A percentile compares a stretch with the other conserved stretches of the same genome.
Evolutionary conservation across 1,140 invertebrate genomes (phyloP).

Genomic region (Musca vetustissima): DNA sequence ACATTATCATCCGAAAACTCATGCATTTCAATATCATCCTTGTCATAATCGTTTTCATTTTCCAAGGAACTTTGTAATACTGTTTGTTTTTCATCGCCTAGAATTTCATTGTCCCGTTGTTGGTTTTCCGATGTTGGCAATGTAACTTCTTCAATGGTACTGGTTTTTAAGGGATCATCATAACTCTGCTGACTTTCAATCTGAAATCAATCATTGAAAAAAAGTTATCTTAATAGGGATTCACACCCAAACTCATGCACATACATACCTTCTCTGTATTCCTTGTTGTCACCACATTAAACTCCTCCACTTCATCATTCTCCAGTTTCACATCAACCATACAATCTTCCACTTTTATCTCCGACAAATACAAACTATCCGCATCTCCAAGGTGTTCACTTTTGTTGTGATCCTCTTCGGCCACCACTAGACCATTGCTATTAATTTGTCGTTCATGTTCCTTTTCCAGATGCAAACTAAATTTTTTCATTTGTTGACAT

Average conservation of each 20-base stretch:
- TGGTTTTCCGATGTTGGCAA: too few relatives aligned
- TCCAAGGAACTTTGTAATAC: too few relatives aligned
- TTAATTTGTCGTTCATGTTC: not conserved
- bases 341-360: conserved; percentile 12
- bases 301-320: not conserved
- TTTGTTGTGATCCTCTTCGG: too few relatives aligned
- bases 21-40: not conserved
- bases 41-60: too few relatives aligned
- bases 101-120: too few relatives aligned
- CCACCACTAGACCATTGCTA: too few relatives aligned
- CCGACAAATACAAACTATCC: not conserved
- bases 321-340: not conserved
- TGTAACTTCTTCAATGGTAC: too few relatives aligned
- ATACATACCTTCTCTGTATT: not conserved
- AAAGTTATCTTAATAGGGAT: not conserved
- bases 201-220: not conserved
- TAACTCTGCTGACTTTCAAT: too few relatives aligned
- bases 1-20: not conserved
- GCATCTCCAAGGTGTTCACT: too few relatives aligned
- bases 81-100: not conserved
- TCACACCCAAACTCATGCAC: too few relatives aligned
- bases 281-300: not conserved
- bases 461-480: conserved; percentile 9
- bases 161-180: too few relatives aligned
- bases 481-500: conserved; percentile 21